A percentile compares a stretch with the other conserved stretches of the same genome.
These are phyloP conservation scores for Rallus crepitans DNA, from an alignment of 2,797 vertebrate genomes.

Conservation along the genomic window DNA sequence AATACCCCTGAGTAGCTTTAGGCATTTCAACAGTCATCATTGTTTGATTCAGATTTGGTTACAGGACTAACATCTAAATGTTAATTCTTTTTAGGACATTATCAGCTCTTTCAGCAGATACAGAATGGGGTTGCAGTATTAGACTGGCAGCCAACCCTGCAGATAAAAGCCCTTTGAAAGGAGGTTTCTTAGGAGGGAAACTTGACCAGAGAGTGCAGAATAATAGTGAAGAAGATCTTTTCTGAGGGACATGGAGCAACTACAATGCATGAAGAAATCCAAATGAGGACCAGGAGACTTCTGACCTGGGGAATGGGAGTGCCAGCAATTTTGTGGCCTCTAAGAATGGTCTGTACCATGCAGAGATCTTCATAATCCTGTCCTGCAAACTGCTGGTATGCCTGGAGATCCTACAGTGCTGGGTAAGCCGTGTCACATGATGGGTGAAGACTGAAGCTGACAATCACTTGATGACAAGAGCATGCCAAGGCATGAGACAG, in stretches of 20 bases:
- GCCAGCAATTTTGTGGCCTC: not conserved
- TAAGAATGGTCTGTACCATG: not conserved
- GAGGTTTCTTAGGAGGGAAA: conserved; percentile 48
- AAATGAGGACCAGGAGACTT: not conserved
- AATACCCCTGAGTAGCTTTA: conserved; percentile 51
- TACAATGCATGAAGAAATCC: not conserved
- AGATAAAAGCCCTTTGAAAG: conserved; percentile 61
- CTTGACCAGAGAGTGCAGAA: conserved; percentile 33
- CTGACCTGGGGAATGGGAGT: not conserved
- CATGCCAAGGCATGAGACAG: rapidly evolving
- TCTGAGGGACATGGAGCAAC: not conserved
- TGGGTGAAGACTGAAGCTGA: not conserved
- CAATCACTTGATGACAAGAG: not conserved
- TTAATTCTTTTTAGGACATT: conserved; percentile 53
- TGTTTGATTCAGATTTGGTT: conserved; percentile 53
- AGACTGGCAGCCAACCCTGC: conserved; percentile 17
- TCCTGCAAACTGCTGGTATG: not conserved
- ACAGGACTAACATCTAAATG: conserved; percentile 51
- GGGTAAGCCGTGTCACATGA: not conserved
- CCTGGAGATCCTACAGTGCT: rapidly evolving
- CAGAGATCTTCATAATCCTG: not conserved
- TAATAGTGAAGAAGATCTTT: not conserved
- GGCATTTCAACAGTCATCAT: conserved; percentile 49
- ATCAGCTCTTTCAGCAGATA: conserved; percentile 47
- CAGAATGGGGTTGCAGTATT: conserved; percentile 30